Evolutionary conservation across 2,888 invertebrate species (phyloP).

Genomic region (Apodemia duryi): DNA sequence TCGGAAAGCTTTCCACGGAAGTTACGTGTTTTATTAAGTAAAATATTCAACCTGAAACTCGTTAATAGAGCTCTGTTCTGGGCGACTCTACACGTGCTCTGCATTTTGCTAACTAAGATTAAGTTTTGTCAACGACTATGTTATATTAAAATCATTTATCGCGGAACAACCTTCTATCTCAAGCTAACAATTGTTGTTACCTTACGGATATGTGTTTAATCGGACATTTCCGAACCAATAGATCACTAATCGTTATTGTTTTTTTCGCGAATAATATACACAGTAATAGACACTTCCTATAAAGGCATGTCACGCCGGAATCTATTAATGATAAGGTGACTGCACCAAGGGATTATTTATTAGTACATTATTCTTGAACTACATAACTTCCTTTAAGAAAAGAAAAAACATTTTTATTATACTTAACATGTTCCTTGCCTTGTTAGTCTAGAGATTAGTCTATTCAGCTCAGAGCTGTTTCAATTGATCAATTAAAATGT

Average conservation of each 20-base stretch:
- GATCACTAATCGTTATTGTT: constrained; percentile 22
- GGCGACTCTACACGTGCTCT: constrained; percentile 68
- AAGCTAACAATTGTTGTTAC: constrained; percentile 36
- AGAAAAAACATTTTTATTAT: not conserved
- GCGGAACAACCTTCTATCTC: constrained; percentile 47
- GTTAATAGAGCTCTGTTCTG: constrained; percentile 51
- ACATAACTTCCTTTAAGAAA: not conserved
- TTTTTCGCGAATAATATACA: constrained; percentile 1
- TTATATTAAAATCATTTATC: constrained; percentile 40
- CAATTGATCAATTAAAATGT: too few relatives aligned
- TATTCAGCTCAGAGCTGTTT: too few relatives aligned
- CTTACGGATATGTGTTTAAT: constrained; percentile 25
- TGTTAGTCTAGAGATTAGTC: too few relatives aligned
- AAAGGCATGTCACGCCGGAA: constrained; percentile 2
- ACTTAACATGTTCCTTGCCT: too few relatives aligned
- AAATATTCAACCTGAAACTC: constrained; percentile 50
- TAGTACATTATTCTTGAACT: not conserved
- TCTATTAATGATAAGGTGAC: constrained; percentile 8
- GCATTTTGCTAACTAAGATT: constrained; percentile 64
- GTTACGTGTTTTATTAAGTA: constrained; percentile 10
- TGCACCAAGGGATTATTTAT: constrained; percentile 1
- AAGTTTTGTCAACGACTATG: constrained; percentile 44
- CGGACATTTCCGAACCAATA: constrained; percentile 29
- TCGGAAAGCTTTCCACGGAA: not conserved
- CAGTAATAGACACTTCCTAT: constrained; percentile 24